phyloP scores from a whole-genome alignment of 2,113 vertebrate species.

The Trogon surrucura region DNA sequence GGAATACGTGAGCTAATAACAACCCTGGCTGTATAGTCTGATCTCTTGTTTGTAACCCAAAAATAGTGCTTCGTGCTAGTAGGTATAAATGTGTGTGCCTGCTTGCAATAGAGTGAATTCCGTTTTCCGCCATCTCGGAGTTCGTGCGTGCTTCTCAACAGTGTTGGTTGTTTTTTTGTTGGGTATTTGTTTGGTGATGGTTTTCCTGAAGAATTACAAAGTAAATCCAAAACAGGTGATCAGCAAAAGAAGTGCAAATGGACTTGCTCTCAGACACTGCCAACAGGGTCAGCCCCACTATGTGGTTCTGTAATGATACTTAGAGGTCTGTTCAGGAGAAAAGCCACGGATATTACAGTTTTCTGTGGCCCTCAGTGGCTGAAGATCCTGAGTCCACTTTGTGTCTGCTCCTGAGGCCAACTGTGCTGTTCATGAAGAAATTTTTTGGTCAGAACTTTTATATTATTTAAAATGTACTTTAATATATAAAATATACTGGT shows the following conservation, averaged over 20 bases:
- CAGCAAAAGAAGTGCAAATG: background rate
- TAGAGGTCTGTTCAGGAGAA: background rate
- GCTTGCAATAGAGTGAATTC: no score
- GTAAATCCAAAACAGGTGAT: background rate
- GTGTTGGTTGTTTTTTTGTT: background rate
- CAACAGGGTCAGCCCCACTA: no score
- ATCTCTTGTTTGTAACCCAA: no score
- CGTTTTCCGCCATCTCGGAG: no score
- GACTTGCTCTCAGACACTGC: background rate
- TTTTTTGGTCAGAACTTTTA: background rate
- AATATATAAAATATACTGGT: background rate
- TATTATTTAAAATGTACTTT: background rate
- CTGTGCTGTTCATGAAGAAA: background rate
- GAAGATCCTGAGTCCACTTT: background rate
- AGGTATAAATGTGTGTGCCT: no score
- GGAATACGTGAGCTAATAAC: no score
- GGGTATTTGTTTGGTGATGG: background rate
- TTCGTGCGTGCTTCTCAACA: no score
- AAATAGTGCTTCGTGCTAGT: no score
- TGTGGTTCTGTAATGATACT: background rate
- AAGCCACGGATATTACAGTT: background rate
- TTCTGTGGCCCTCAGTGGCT: accelerated
- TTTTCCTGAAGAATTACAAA: background rate
- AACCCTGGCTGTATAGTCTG: no score
- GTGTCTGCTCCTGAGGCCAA: background rate